Evolutionary conservation across 2,797 vertebrate genomes (phyloP), one percentile per base, ranked within the genome.

Genomic region (Ciconia nigra): DNA sequence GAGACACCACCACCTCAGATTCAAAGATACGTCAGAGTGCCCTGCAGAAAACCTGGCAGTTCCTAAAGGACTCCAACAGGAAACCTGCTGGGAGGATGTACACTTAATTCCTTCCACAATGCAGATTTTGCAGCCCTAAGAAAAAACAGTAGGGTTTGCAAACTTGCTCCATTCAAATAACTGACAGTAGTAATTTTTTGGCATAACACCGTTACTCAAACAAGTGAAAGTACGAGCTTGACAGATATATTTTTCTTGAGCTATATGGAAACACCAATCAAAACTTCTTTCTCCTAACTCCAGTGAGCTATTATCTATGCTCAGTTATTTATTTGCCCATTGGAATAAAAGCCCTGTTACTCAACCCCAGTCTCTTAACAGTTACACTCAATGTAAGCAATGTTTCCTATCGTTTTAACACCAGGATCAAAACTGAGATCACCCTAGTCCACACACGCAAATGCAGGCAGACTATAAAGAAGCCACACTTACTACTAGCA

Each of bases 91-190:
- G 29, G 18, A 65, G 24, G 46, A 35, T 12, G 8, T 13, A 51
- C 15, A 3, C 29, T 21, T 11, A 57, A 25, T 10, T 46, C 28
- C 55, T 63, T 69, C 39, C 39, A 25, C 10, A 22, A 24, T 0
- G 9, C 39, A 47, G 37, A 46, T 39, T 39, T 58, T 70, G 9
- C 7, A 92, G 31, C 5, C 41, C 2, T 31, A 22, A 52, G 25
- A 13, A 55, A 61, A 44, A 8, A 2, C 0, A 26, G 10, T 2
- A 19, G 19, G 2, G 10, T 39, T 47, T 58, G 26, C 58, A 76
- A 65, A 39, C 12, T 28, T 29, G 26, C 11, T 49, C 44, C 15
- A 10, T 59, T 63, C 52, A 67, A 47, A 26, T 52, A 42, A 51
- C 19, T 31, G 19, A 17, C 29, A 42, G 17, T 2, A 49, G 57